Percentiles rank a stretch among this genome's conserved stretches.
Conservation (phyloP, 2,888 invertebrate species). For the Chydorus sphaericus region DNA sequence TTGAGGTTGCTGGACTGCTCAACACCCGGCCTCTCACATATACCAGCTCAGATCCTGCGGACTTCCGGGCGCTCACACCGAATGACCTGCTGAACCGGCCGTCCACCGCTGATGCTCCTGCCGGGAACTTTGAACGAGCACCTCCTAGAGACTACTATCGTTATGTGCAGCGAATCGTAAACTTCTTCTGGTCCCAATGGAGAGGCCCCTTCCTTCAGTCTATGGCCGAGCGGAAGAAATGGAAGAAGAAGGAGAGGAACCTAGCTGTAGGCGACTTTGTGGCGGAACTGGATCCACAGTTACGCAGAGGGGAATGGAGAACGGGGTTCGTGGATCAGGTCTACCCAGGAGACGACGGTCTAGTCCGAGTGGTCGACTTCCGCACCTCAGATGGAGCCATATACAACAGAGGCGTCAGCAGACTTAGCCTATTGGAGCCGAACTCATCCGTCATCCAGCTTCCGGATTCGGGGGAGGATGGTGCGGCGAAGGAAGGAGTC, state of each 20-base stretch:
- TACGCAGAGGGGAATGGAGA: not conserved
- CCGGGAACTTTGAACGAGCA: not conserved
- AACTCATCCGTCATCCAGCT: not conserved
- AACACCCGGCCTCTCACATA: conserved; percentile 6
- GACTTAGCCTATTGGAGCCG: conserved; percentile 1
- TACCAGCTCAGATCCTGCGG: conserved; percentile 3
- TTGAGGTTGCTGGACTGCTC: not conserved
- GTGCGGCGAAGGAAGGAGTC: not conserved
- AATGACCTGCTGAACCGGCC: not conserved
- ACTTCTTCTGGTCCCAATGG: conserved; percentile 9
- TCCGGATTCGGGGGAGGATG: conserved; percentile 1
- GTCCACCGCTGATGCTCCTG: not conserved
- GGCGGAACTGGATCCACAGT: not conserved
- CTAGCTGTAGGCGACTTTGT: not conserved
- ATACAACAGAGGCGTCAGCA: not conserved
- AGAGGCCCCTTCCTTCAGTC: not conserved
- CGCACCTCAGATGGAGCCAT: not conserved
- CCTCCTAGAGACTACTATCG: not conserved
- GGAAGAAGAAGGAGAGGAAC: not conserved
- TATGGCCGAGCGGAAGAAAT: not conserved
- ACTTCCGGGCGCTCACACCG: not conserved
- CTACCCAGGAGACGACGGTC: not conserved
- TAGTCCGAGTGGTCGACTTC: not conserved
- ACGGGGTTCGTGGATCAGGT: conserved; percentile 1
- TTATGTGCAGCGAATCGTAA: not conserved